A percentile compares a stretch with the other conserved stretches of the same genome.
Evolutionary conservation across 2,888 invertebrate genomes (phyloP).

Genomic region (Rhamnusium bicolor): DNA sequence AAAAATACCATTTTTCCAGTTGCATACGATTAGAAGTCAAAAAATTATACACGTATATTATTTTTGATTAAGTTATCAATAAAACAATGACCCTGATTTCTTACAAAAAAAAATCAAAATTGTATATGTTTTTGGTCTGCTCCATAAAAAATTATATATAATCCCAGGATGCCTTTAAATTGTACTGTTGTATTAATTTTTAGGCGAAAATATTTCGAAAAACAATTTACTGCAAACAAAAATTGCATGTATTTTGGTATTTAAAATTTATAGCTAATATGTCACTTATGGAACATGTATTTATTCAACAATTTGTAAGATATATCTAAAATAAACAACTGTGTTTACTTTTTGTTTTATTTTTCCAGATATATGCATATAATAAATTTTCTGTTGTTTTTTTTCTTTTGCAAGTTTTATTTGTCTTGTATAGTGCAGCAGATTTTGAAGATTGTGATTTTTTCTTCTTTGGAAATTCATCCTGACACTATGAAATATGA

Average conservation of each 20-base stretch:
- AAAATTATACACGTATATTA: too few relatives aligned
- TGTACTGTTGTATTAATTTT: conserved; percentile 41
- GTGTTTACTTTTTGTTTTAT: conserved; percentile 16
- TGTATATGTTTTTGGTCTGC: conserved; percentile 28
- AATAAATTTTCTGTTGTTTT: too few relatives aligned
- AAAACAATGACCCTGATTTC: neutral
- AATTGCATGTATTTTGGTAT: conserved; percentile 53
- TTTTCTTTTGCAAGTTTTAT: too few relatives aligned
- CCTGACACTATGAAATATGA: too few relatives aligned
- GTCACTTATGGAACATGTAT: conserved; percentile 46
- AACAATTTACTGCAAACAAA: conserved; percentile 23
- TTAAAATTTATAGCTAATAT: conserved; percentile 46
- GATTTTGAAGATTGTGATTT: too few relatives aligned
- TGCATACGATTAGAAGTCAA: too few relatives aligned
- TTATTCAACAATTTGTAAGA: conserved; percentile 53
- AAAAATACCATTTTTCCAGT: too few relatives aligned
- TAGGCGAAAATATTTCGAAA: conserved; percentile 30
- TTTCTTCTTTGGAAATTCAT: too few relatives aligned
- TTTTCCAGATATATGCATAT: too few relatives aligned
- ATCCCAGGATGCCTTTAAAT: conserved; percentile 41
- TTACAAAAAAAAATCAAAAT: neutral
- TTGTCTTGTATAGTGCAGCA: too few relatives aligned
- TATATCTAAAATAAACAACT: conserved; percentile 46
- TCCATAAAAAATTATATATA: conserved; percentile 26
- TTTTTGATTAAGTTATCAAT: neutral